Evolutionary conservation across 2,888 invertebrate species (phyloP).

Genomic region (Parnassius mnemosyne): DNA sequence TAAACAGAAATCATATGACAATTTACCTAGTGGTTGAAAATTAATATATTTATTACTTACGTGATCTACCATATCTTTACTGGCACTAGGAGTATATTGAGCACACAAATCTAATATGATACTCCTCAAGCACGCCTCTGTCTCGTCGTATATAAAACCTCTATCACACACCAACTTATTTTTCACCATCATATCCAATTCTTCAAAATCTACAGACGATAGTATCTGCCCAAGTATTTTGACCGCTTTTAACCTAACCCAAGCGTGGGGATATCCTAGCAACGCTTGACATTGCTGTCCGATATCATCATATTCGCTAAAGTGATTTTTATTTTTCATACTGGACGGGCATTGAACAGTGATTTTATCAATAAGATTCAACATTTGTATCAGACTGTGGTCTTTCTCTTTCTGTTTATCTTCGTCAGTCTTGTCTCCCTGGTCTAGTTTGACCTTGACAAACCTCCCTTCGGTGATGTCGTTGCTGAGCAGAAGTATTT

Average conservation of each 20-base stretch:
- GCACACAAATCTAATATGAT: slow-evolving; percentile 87
- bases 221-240: slow-evolving; percentile 89
- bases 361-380: slow-evolving; percentile 86
- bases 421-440: slow-evolving; percentile 71
- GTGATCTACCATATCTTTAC: slow-evolving; percentile 87
- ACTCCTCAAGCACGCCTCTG: slow-evolving; percentile 82
- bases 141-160: slow-evolving; percentile 83
- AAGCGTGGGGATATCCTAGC: slow-evolving; percentile 90
- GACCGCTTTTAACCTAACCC: slow-evolving; percentile 90
- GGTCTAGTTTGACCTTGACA: slow-evolving; percentile 75
- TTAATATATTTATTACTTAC: slow-evolving; percentile 43
- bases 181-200: slow-evolving; percentile 76
- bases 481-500: slow-evolving; percentile 72
- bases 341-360: slow-evolving; percentile 82
- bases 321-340: slow-evolving; percentile 73
- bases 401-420: slow-evolving; percentile 84
- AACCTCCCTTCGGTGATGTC: slow-evolving; percentile 80
- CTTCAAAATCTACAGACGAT: slow-evolving; percentile 80
- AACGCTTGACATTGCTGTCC: slow-evolving; percentile 85
- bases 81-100: slow-evolving; percentile 85
- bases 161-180: slow-evolving; percentile 58
- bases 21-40: no score
- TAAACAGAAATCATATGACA: no score
- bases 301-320: slow-evolving; percentile 78
- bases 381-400: slow-evolving; percentile 87